These are phyloP conservation scores for Nycticorax nycticorax DNA, from an alignment of 2,113 vertebrate genomes.

Conservation along the genomic window DNA sequence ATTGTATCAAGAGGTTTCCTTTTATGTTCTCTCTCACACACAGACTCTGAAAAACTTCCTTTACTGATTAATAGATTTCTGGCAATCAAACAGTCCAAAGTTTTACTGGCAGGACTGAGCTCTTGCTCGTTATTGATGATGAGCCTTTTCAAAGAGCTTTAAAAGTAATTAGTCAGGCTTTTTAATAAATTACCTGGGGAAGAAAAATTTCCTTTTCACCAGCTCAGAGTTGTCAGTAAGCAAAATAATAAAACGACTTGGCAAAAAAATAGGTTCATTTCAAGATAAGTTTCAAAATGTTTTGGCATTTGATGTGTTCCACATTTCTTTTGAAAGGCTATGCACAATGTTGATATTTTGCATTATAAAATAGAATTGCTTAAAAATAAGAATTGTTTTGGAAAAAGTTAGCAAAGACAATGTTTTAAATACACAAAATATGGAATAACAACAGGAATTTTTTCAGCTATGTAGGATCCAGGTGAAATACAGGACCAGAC, in stretches of 20 bases:
- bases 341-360: neutral
- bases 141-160: neutral
- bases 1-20: neutral
- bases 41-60: neutral
- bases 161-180: neutral
- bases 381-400: neutral
- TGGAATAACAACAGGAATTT: neutral
- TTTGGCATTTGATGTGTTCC: neutral
- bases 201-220: neutral
- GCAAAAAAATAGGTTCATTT: neutral
- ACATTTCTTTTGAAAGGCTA: neutral
- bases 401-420: neutral
- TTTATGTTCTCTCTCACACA: neutral
- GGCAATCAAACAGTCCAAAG: conserved; percentile 23
- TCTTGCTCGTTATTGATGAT: neutral
- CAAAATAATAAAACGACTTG: neutral
- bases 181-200: neutral
- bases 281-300: neutral
- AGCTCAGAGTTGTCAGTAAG: neutral
- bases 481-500: neutral
- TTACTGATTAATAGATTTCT: conserved; percentile 45
- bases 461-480: neutral
- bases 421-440: neutral
- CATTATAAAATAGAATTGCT: neutral
- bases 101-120: conserved; percentile 3